phyloP scores from a whole-genome alignment of 2,888 invertebrate species.

The Andrena flavipes region DNA sequence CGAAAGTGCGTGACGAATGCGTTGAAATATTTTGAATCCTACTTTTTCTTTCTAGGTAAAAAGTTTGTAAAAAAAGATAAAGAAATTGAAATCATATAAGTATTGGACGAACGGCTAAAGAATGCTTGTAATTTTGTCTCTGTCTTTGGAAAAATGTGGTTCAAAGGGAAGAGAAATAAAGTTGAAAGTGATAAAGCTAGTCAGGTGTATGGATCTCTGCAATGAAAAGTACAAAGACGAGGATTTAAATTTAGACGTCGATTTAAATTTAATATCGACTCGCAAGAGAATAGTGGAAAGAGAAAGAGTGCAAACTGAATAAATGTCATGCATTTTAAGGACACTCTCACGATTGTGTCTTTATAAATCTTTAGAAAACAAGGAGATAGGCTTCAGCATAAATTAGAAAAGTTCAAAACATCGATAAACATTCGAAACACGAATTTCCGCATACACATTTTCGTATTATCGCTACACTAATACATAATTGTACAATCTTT shows the following conservation, averaged over 20 bases:
- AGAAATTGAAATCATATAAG: too few species aligned
- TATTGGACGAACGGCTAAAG: too few species aligned
- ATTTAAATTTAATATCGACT: too few species aligned
- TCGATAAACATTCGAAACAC: not conserved
- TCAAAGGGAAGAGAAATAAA: slow-evolving; percentile 41
- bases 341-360: not conserved
- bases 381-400: not conserved
- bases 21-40: slow-evolving; percentile 3
- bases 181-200: slow-evolving; percentile 27
- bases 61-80: slow-evolving; percentile 12
- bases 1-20: not conserved
- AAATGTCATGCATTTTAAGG: slow-evolving; percentile 1
- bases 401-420: not conserved
- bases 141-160: not conserved
- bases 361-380: not conserved
- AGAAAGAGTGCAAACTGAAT: not conserved
- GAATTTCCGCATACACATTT: not conserved
- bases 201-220: slow-evolving; percentile 63
- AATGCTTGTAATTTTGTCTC: too few species aligned
- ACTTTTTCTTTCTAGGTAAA: slow-evolving; percentile 28
- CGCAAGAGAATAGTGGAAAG: not conserved
- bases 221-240: slow-evolving; percentile 27
- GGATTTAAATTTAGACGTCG: not conserved
- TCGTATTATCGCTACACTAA: too few species aligned
- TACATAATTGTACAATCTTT: too few species aligned